Evolutionary conservation across 1,140 invertebrate species (phyloP), one percentile per base, ranked within the genome.

Genomic region (Lethrus apterus): DNA sequence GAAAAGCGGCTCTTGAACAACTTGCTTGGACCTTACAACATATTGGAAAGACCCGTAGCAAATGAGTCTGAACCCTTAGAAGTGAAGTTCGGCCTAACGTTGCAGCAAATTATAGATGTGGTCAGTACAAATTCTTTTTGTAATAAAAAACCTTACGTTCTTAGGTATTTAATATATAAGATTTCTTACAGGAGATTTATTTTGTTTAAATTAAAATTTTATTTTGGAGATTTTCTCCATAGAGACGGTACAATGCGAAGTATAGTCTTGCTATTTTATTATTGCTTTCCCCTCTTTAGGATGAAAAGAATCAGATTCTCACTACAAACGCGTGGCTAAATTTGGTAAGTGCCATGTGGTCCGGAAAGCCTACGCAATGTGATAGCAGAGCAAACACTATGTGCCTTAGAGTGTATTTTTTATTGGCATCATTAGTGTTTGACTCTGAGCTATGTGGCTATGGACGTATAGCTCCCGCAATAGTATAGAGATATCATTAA

Each of bases 101-200:
- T 99, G 50, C 93, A 97, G 71, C 96, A 99, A 75, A 96, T 99
- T 60, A 98, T 99, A 65, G 94, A 98, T 71, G 94, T 98, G 84
- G 95, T 98, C 75, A 86, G 87, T 78, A 59, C 9, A 14, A 33
- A 14, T 33, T 26, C 23, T 26, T 11, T 33, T 33, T 33, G 5
- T 33, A 15, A 33, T 11, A 33, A 26, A 26, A 26, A 26, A 26
- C 24, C 24, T n/a, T 7, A 26, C n/a, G 5, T 26, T n/a, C 7
- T 7, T 7, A 26, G n/a, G n/a, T 26, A 7, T 7, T 26, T 26
- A 26, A 26, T 7, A 26, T 26, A n/a, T 7, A 26, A 7, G 24
- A 26, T 26, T 7, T 7, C n/a, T 7, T 26, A 26, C n/a, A 7
- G 24, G n/a, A 26, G 24, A 26, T 26, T 26, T 7, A n/a, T n/a